Percentiles rank a stretch among this genome's conserved stretches.
Evolutionary conservation across 2,113 vertebrate species (phyloP).

Genomic region (Pteropus alecto): DNA sequence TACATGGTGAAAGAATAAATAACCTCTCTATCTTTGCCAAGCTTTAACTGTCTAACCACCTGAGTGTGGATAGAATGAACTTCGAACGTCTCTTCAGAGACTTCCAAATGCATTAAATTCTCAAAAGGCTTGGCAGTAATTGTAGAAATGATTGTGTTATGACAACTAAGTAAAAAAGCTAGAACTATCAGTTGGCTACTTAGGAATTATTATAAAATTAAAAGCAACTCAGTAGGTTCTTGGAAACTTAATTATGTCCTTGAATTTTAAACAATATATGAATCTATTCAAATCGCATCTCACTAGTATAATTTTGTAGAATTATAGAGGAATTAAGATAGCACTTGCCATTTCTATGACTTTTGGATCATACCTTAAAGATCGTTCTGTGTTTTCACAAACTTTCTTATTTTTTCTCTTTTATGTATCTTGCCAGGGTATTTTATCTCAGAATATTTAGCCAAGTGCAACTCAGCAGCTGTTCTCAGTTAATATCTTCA

Average conservation of each 20-base stretch:
- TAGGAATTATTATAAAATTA: slow-evolving; percentile 46
- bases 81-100: slow-evolving; percentile 48
- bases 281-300: neutral
- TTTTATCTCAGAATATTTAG: slow-evolving; percentile 65
- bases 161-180: slow-evolving; percentile 51
- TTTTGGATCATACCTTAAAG: slow-evolving; percentile 49
- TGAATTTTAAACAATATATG: neutral
- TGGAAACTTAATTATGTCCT: neutral
- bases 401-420: slow-evolving; percentile 47
- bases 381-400: slow-evolving; percentile 39
- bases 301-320: neutral
- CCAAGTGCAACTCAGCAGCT: slow-evolving; percentile 49
- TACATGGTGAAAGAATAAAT: slow-evolving; percentile 33
- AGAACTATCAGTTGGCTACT: neutral
- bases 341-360: slow-evolving; percentile 40
- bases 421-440: slow-evolving; percentile 52
- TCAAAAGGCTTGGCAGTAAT: slow-evolving; percentile 52
- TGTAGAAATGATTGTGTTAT: slow-evolving; percentile 63
- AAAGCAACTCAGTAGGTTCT: neutral
- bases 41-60: slow-evolving; percentile 41
- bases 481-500: slow-evolving; percentile 54
- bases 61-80: slow-evolving; percentile 44
- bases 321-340: slow-evolving; percentile 18
- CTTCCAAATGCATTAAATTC: slow-evolving; percentile 51
- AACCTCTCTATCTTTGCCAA: slow-evolving; percentile 21